Evolutionary conservation across 2,888 invertebrate species (phyloP).

Genomic region (Conops quadrifasciatus): DNA sequence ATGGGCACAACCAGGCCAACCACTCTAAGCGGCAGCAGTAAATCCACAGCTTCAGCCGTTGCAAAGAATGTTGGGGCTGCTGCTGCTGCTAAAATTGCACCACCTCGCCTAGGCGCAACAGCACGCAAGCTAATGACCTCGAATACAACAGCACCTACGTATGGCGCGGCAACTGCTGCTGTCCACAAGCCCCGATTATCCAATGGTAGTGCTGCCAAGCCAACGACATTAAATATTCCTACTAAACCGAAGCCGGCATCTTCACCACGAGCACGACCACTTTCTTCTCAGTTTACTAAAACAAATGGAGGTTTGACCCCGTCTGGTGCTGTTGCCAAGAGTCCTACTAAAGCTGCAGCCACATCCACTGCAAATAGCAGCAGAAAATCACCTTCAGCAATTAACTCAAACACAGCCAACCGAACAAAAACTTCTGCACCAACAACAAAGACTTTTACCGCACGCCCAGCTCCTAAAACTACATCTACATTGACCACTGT

Average conservation of each 20-base stretch:
- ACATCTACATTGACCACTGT: slow-evolving; percentile 42
- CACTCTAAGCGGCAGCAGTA: slow-evolving; percentile 8
- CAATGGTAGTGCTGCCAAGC: too few relatives aligned
- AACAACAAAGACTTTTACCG: slow-evolving; percentile 56
- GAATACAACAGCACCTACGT: slow-evolving; percentile 39
- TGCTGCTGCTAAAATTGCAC: slow-evolving; percentile 33
- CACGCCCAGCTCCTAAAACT: slow-evolving; percentile 58
- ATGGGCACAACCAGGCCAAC: slow-evolving; percentile 38
- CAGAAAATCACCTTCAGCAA: slow-evolving; percentile 27
- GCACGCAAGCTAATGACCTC: slow-evolving; percentile 44
- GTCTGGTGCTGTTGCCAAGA: slow-evolving; percentile 44
- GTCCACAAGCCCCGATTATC: too few relatives aligned
- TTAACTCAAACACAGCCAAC: slow-evolving; percentile 36
- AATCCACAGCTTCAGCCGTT: slow-evolving; percentile 10
- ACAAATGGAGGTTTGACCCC: slow-evolving; percentile 34
- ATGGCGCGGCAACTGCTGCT: slow-evolving; percentile 35
- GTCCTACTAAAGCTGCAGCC: slow-evolving; percentile 49
- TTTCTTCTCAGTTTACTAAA: slow-evolving; percentile 58
- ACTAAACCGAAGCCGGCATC: slow-evolving; percentile 53
- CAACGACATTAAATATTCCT: slow-evolving; percentile 48
- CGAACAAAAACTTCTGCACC: slow-evolving; percentile 43
- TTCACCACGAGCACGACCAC: slow-evolving; percentile 52
- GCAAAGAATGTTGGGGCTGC: slow-evolving; percentile 20
- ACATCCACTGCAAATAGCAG: slow-evolving; percentile 39
- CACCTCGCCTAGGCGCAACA: slow-evolving; percentile 42